Conservation (phyloP, 2,797 vertebrate genomes). For the Galago senegalensis region DNA sequence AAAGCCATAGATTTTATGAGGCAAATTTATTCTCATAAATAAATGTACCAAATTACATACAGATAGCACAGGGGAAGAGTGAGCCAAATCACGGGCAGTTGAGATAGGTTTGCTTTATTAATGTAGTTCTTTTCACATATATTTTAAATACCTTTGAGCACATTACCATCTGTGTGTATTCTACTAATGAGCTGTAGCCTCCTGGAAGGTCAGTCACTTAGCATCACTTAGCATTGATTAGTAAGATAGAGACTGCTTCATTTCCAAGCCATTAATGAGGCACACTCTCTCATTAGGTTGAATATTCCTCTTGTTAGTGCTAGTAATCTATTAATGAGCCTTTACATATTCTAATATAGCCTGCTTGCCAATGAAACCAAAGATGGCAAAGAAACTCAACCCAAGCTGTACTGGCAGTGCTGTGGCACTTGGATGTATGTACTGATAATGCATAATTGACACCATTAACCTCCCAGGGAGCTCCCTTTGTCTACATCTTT, state of each 20-base stretch:
- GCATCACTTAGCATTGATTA: constrained; percentile 87
- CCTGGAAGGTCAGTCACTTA: constrained; percentile 86
- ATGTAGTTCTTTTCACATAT: constrained; percentile 80
- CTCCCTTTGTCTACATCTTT: constrained; percentile 26
- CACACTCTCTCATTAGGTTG: constrained; percentile 75
- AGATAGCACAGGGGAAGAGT: constrained; percentile 63
- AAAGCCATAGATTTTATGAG: constrained; percentile 78
- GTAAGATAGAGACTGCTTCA: constrained; percentile 87
- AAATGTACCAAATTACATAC: constrained; percentile 81
- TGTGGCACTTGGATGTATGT: neutral
- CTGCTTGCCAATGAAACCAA: constrained; percentile 61
- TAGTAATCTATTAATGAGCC: constrained; percentile 76
- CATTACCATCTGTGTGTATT: constrained; percentile 88
- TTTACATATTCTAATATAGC: constrained; percentile 67
- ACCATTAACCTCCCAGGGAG: neutral
- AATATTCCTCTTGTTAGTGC: constrained; percentile 82
- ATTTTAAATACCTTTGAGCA: constrained; percentile 87
- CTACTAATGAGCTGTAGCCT: constrained; percentile 87
- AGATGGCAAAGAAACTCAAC: neutral
- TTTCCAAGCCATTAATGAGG: constrained; percentile 87
- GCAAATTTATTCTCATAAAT: constrained; percentile 82
- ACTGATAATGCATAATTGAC: constrained; percentile 10
- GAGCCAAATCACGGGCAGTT: constrained; percentile 67
- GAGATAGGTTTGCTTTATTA: constrained; percentile 84
- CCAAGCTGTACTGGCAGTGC: neutral